phyloP scores from a whole-genome alignment of 2,888 invertebrate species.

The Coenonympha arcania region DNA sequence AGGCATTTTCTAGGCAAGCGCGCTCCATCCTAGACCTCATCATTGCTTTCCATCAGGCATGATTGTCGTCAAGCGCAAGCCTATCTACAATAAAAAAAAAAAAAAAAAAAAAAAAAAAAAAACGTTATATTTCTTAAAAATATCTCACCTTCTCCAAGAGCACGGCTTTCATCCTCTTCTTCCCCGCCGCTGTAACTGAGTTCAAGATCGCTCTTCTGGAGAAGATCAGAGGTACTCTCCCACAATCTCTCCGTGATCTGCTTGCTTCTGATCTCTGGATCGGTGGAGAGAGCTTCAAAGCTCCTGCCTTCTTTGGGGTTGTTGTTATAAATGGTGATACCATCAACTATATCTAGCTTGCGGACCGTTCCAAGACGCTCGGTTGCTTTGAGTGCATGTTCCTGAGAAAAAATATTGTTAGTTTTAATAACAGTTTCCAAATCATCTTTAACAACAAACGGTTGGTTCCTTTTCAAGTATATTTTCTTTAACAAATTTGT shows the following conservation, averaged over 20 bases:
- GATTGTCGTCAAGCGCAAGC: too few relatives aligned
- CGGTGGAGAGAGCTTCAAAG: conserved; percentile 49
- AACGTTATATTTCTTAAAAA: too few relatives aligned
- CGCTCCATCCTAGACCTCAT: too few relatives aligned
- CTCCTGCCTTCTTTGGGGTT: conserved; percentile 52
- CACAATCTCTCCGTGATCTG: conserved; percentile 55
- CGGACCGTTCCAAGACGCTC: conserved; percentile 52
- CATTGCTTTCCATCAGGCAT: too few relatives aligned
- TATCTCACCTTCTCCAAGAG: conserved; percentile 49
- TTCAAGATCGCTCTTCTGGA: conserved; percentile 55
- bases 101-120: too few relatives aligned
- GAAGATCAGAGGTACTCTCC: conserved; percentile 49
- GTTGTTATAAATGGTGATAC: conserved; percentile 54
- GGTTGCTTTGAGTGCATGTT: conserved; percentile 58
- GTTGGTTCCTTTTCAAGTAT: too few relatives aligned
- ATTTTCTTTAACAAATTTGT: too few relatives aligned
- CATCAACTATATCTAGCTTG: conserved; percentile 52
- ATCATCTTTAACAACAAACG: background rate
- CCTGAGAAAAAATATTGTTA: conserved; percentile 43
- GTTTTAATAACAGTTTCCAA: background rate
- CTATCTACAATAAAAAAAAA: too few relatives aligned
- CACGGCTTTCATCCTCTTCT: conserved; percentile 49
- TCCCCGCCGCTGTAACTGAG: conserved; percentile 46
- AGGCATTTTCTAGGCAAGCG: too few relatives aligned
- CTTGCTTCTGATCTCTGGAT: conserved; percentile 46